Conservation (phyloP, 2,797 vertebrate species). For the Pseudomugil gertrudae region DNA sequence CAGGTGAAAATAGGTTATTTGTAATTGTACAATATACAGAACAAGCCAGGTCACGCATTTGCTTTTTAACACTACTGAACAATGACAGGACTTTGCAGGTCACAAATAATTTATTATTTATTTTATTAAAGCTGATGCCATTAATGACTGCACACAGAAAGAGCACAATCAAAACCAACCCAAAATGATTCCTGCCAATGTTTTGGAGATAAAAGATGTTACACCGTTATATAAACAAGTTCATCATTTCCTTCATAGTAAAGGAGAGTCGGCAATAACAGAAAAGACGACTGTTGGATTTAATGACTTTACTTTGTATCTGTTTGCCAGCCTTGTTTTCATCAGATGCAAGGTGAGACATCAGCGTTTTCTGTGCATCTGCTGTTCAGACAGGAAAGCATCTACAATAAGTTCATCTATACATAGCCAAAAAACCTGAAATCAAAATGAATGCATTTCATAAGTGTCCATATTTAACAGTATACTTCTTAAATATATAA, state of each 20-base stretch:
- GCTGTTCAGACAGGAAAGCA: conserved; percentile 53
- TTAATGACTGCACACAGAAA: conserved; percentile 30
- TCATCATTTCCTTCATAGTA: conserved; percentile 18
- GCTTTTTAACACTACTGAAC: conserved; percentile 49
- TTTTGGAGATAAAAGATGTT: conserved; percentile 11
- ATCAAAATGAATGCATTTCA: conserved; percentile 55
- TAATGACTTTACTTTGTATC: conserved; percentile 26
- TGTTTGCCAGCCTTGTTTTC: conserved; percentile 25
- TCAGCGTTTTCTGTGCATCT: conserved; percentile 30
- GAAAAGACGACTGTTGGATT: conserved; percentile 40
- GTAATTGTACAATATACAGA: conserved; percentile 72
- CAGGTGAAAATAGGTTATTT: conserved; percentile 72
- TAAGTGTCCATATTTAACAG: conserved; percentile 48
- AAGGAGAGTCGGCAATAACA: conserved; percentile 24
- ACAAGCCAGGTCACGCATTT: conserved; percentile 44
- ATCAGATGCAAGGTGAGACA: conserved; percentile 32
- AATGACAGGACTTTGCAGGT: conserved; percentile 40
- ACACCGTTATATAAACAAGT: conserved; percentile 9
- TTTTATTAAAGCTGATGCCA: conserved; percentile 28
- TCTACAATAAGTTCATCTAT: conserved; percentile 67
- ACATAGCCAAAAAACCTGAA: conserved; percentile 62
- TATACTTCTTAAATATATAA: conserved; percentile 73
- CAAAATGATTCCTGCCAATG: conserved; percentile 18
- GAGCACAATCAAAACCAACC: conserved; percentile 41
- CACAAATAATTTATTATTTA: conserved; percentile 35